Base-by-base conservation (phyloP, 53 echinoderm and acorn worm genomes). In the Antedon mediterranea region DNA sequence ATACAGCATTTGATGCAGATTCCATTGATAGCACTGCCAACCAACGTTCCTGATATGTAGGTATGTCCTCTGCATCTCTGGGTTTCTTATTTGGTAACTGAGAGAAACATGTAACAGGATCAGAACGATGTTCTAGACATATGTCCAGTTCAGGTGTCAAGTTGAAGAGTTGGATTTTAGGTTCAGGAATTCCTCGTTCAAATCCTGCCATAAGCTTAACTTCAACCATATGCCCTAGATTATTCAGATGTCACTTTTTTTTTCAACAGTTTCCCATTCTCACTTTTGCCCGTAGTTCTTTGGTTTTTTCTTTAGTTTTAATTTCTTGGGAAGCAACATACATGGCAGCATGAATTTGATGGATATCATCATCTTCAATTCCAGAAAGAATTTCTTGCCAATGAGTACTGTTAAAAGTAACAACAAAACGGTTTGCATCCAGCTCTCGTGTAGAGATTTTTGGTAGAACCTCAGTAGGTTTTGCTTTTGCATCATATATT, bases 71-170 rank as follows among this genome's bases (percentile, higher is more conserved):
- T 72, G 34, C 20, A 28, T 32, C 34, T 28, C 28, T 33, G 7
- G 34, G 32, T 32, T 34, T 76, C 34, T 76, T 34, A 11, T 15
- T 33, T 76, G 76, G 34, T 15, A 76, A 7, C 34, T 76, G 33
- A 34, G 87, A 72, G 76, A 94, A 89, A 74, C 89, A 85, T 32
- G 42, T 74, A 29, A 94, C 78, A 20, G 94, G 85, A 43, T 85
- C 81, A 27, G 37, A 76, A 30, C 90, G 85, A 77, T 94, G 94
- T 76, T 94, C 94, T 13, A 76, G 71, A 43, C 94, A 94, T 70
- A 94, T 32, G 32, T 81, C 81, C 4, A 94, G 43, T 72, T 81
- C 82, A 32, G 90, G 90, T 26, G 89, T 94, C 34, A 91, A 79
- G 71, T 86, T 80, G 81, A 89, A 78, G 8, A 94, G 84, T 78